These are phyloP conservation scores for Botrylloides violaceus DNA, from an alignment of 23 tunicate genomes.

Conservation along the genomic window DNA sequence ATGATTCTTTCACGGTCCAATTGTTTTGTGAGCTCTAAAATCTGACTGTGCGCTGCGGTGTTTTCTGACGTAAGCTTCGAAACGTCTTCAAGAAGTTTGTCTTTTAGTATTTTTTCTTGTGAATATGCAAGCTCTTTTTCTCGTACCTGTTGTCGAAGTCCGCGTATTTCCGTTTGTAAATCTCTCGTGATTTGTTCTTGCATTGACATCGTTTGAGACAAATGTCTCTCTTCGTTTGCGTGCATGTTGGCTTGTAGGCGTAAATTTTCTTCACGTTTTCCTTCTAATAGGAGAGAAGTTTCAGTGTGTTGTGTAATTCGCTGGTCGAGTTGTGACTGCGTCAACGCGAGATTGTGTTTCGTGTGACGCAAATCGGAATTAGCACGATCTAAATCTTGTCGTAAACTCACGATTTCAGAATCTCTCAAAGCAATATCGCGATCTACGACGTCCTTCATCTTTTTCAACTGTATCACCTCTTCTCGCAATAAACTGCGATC, in stretches of 20 bases:
- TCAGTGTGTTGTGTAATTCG: conserved; percentile 69
- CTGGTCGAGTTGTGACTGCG: conserved; percentile 71
- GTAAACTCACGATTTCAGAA: conserved; percentile 49
- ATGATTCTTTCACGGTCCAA: conserved; percentile 63
- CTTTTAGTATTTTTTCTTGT: conserved; percentile 76
- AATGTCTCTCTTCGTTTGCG: conserved; percentile 65
- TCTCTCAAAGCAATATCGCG: conserved; percentile 73
- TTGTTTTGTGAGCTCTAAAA: conserved; percentile 71
- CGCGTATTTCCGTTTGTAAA: conserved; percentile 58
- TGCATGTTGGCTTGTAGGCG: conserved; percentile 81
- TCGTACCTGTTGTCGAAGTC: conserved; percentile 65
- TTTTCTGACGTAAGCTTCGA: conserved; percentile 66
- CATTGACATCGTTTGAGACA: conserved; percentile 59
- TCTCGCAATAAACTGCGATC: conserved; percentile 21
- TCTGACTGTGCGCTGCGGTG: conserved; percentile 55
- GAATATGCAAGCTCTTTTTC: conserved; percentile 50
- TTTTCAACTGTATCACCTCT: conserved; percentile 70
- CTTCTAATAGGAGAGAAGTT: conserved; percentile 55
- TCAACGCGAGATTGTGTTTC: conserved; percentile 47
- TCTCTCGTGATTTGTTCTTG: conserved; percentile 86
- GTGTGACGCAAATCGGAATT: conserved; percentile 68
- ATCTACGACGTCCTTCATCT: conserved; percentile 80
- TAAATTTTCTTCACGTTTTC: conserved; percentile 68
- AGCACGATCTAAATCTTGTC: conserved; percentile 64
- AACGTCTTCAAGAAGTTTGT: conserved; percentile 56